A percentile compares a stretch with the other conserved stretches of the same genome.
phyloP scores from a whole-genome alignment of 2,888 invertebrate genomes.

The Apotomis turbidana region DNA sequence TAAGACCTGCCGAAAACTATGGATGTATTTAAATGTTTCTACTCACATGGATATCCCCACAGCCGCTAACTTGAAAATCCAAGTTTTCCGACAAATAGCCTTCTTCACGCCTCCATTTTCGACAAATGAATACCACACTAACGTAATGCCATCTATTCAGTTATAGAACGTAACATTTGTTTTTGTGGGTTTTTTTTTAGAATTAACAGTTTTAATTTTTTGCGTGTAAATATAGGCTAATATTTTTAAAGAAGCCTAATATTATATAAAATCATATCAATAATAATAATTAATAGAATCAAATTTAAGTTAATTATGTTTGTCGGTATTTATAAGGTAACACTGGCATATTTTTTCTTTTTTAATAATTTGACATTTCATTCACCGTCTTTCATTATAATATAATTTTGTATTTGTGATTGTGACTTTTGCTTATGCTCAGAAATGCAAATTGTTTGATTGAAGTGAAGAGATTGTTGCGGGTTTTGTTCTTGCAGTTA shows the following conservation, averaged over 20 bases:
- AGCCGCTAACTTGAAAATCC: slow-evolving; percentile 75
- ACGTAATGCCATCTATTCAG: slow-evolving; percentile 52
- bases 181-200: slow-evolving; percentile 15
- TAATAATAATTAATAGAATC: background rate
- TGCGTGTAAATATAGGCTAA: no score
- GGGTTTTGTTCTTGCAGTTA: background rate
- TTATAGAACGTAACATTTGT: slow-evolving; percentile 50
- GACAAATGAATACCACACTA: slow-evolving; percentile 77
- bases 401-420: background rate
- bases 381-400: background rate
- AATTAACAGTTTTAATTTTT: background rate
- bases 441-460: background rate
- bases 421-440: background rate
- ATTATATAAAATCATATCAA: background rate
- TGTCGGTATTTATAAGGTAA: background rate
- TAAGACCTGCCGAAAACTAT: slow-evolving; percentile 63
- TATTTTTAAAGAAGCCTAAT: background rate
- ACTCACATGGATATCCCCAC: slow-evolving; percentile 68
- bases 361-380: background rate
- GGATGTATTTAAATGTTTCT: slow-evolving; percentile 53
- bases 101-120: slow-evolving; percentile 81
- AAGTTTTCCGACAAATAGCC: slow-evolving; percentile 71
- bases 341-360: background rate
- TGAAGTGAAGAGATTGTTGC: background rate
- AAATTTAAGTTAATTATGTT: background rate